Evolutionary conservation across 2,888 invertebrate genomes (phyloP).

Genomic region (Eupithecia dodoneata): DNA sequence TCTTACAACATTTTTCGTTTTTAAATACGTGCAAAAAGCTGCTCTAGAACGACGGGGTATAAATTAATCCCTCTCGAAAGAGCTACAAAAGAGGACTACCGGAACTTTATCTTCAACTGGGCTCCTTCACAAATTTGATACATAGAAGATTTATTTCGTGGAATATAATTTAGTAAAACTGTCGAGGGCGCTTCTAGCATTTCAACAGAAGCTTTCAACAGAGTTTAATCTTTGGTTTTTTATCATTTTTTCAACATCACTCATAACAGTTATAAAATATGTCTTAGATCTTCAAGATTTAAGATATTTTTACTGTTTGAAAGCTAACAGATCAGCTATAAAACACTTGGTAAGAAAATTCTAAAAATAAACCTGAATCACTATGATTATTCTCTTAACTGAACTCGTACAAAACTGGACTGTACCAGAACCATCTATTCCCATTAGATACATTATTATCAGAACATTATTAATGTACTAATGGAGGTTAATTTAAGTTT

Average conservation of each 20-base stretch:
- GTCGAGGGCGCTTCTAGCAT: background rate
- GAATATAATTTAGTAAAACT: background rate
- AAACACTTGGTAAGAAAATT: background rate
- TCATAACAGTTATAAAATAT: background rate
- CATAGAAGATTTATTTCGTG: too few species aligned
- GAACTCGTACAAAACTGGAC: slow-evolving; percentile 32
- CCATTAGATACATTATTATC: slow-evolving; percentile 36
- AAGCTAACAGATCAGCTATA: background rate
- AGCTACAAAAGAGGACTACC: too few species aligned
- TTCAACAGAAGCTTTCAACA: background rate
- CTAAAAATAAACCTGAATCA: background rate
- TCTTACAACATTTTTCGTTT: too few species aligned
- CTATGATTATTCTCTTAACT: slow-evolving; percentile 11
- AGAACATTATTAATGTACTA: slow-evolving; percentile 31
- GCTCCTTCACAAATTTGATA: too few species aligned
- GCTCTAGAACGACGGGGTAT: too few species aligned
- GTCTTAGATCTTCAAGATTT: background rate
- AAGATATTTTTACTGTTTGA: background rate
- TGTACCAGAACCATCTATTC: slow-evolving; percentile 37
- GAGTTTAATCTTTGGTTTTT: background rate
- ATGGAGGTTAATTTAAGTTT: slow-evolving; percentile 24
- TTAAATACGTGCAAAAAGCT: too few species aligned
- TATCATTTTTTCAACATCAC: background rate
- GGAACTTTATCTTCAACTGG: too few species aligned
- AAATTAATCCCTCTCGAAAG: too few species aligned